Percentiles rank a stretch among this genome's conserved stretches.
Conservation (phyloP, 2,888 invertebrate genomes). For the Phyto melanocephala region DNA sequence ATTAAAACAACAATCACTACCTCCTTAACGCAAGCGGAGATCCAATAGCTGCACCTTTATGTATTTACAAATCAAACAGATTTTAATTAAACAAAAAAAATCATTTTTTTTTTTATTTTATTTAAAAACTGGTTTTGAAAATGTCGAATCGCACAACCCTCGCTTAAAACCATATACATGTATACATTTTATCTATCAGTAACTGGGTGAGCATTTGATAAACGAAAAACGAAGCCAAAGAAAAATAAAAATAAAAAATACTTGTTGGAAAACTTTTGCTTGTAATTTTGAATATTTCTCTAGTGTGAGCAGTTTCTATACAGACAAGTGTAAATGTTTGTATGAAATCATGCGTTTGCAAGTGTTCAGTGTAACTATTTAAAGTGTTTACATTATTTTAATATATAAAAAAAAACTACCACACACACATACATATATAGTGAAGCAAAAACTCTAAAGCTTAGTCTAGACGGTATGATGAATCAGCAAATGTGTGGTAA, state of each 20-base stretch:
- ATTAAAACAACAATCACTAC: no score
- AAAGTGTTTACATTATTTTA: conserved; percentile 44
- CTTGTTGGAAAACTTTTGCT: conserved; percentile 40
- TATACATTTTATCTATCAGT: conserved; percentile 13
- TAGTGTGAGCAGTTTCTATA: neutral
- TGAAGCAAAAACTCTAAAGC: conserved; percentile 17
- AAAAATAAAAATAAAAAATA: neutral
- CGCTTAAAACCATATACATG: neutral
- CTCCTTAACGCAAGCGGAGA: no score
- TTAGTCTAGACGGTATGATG: no score
- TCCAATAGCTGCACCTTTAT: no score
- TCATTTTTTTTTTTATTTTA: no score
- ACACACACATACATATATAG: neutral
- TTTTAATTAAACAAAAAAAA: no score
- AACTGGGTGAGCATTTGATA: neutral
- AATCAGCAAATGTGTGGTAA: no score
- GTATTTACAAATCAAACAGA: no score
- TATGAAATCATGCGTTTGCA: conserved; percentile 13
- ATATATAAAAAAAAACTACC: no score
- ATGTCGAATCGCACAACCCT: no score
- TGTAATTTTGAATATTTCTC: conserved; percentile 48
- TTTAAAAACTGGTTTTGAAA: no score
- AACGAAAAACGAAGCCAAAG: conserved; percentile 9
- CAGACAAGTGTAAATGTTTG: neutral
- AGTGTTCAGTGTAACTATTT: conserved; percentile 27